These are phyloP conservation scores for Poecilia picta DNA, from an alignment of 2,797 vertebrate genomes.

Conservation along the genomic window DNA sequence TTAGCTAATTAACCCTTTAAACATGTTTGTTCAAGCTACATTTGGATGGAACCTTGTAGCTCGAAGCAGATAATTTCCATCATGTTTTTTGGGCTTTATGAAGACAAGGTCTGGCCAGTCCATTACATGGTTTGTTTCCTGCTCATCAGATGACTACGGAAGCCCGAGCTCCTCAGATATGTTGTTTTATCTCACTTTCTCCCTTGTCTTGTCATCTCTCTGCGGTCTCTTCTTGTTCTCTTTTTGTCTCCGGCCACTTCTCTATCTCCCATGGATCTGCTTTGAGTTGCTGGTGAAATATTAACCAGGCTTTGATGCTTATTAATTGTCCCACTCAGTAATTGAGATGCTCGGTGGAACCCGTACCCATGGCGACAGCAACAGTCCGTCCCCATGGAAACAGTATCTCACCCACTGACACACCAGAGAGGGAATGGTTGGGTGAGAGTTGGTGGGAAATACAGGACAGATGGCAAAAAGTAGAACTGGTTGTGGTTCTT, in stretches of 20 bases:
- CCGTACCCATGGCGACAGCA: conserved; percentile 74
- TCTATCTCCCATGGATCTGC: conserved; percentile 46
- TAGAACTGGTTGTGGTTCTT: conserved; percentile 3
- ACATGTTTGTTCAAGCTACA: background rate
- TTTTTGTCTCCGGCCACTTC: conserved; percentile 47
- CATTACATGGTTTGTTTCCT: conserved; percentile 24
- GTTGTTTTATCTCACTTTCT: conserved; percentile 51
- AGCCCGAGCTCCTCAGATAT: conserved; percentile 26
- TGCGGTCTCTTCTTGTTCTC: conserved; percentile 39
- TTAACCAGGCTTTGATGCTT: conserved; percentile 81
- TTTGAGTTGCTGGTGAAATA: conserved; percentile 68
- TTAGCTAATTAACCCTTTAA: background rate
- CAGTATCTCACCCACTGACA: conserved; percentile 68
- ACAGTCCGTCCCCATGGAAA: conserved; percentile 72
- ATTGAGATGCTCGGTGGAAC: conserved; percentile 74
- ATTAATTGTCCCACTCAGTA: conserved; percentile 78
- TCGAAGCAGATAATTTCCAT: background rate
- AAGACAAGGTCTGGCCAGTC: background rate
- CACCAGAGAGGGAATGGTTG: conserved; percentile 38
- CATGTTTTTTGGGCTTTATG: background rate
- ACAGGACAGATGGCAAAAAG: background rate
- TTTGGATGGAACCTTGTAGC: background rate
- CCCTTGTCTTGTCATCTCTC: conserved; percentile 46
- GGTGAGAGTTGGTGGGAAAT: conserved; percentile 27
- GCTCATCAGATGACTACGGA: conserved; percentile 23